Base-by-base conservation (phyloP, 2,797 vertebrate genomes). In the Oreochromis grahami region DNA sequence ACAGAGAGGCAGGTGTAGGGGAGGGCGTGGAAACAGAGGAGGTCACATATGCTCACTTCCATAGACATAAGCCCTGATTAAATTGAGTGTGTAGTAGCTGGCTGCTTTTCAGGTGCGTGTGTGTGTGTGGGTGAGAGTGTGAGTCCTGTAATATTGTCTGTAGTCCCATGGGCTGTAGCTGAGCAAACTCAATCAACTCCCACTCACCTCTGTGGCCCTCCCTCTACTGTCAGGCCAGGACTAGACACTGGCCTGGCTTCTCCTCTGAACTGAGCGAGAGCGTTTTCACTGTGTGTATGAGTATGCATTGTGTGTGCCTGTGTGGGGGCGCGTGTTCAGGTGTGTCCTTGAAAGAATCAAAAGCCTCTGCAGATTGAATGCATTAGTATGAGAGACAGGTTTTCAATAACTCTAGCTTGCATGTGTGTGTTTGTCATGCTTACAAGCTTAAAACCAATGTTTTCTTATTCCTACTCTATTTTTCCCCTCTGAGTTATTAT, bases 171-270 rank as follows among this genome's bases (percentile, higher is more conserved):
- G 92, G 95, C 92, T 92, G 92, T 63, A 89, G 93, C 93, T 95
- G 94, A 94, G 94, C 93, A 95, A 95, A 95, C 94, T 95, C 95
- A 95, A 95, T 95, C 95, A 95, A 95, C 95, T 95, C 93, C 94
- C 93, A 94, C 95, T 95, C 94, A 94, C 94, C 93, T 94, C 92
- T 91, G 89, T 90, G 89, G 63, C 84, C 87, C 88, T 77, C 89
- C 84, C 82, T 79, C 83, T 85, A 91, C 88, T 87, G 85, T 90
- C 90, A 93, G 92, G 92, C 89, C 94, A 92, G 50, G 84, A 91
- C 84, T 24, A 91, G 92, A 92, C 86, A 88, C 80, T 2, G 82
- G 88, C 82, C 87, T 63, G 82, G 74, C 83, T 7, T 83, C 87
- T 91, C 78, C 89, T 86, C 77, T 86, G 94, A 82, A 82, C 91